A percentile compares a stretch with the other conserved stretches of the same genome.
Conservation (phyloP, 2,113 vertebrate species). For the Crotalus viridis region DNA sequence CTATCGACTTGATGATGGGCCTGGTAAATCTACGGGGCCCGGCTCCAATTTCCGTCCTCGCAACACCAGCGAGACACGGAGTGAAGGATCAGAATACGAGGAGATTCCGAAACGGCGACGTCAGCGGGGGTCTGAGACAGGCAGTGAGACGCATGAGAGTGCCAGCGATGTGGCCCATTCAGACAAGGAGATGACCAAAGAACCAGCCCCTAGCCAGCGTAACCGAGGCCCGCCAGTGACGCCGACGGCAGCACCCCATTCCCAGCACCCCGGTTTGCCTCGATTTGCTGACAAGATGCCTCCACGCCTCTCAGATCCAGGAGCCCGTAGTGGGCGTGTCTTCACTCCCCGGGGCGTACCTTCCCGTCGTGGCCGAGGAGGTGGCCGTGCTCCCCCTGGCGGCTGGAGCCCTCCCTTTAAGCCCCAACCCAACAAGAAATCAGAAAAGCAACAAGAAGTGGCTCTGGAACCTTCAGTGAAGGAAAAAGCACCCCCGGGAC, state of each 20-base stretch:
- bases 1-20: constrained; percentile 68
- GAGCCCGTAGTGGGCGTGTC: constrained; percentile 75
- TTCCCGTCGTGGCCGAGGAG: constrained; percentile 84
- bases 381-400: constrained; percentile 62
- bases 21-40: constrained; percentile 50
- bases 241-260: constrained; percentile 15
- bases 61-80: constrained; percentile 87
- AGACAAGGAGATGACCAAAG: constrained; percentile 81
- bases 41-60: constrained; percentile 76
- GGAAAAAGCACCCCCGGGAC: constrained; percentile 64
- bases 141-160: constrained; percentile 83
- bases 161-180: constrained; percentile 80
- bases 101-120: constrained; percentile 89
- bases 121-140: constrained; percentile 87
- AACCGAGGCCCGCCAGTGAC: constrained; percentile 39
- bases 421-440: constrained; percentile 68
- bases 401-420: constrained; percentile 63
- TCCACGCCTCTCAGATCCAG: constrained; percentile 28
- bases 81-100: constrained; percentile 89
- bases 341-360: constrained; percentile 90
- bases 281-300: constrained; percentile 45
- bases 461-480: constrained; percentile 70
- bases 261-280: constrained; percentile 56
- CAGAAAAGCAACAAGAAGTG: constrained; percentile 54
- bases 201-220: constrained; percentile 40